These are phyloP conservation scores for Zhuqinia jingwanae DNA, from an alignment of 2,888 invertebrate genomes.

Conservation along the genomic window DNA sequence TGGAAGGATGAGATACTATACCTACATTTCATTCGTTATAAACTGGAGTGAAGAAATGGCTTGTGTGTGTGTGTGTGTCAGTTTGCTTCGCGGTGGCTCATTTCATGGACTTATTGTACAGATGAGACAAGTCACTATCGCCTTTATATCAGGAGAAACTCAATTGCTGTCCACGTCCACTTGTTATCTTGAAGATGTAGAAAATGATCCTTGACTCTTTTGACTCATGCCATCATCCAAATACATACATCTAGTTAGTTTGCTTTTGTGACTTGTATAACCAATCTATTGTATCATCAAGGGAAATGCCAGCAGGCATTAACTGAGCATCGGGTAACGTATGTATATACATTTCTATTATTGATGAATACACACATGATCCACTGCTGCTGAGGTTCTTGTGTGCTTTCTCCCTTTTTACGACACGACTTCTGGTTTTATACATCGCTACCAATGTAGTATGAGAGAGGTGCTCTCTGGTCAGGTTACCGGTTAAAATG, in stretches of 20 bases:
- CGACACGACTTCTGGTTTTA: background rate
- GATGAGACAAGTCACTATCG: slow-evolving; percentile 30
- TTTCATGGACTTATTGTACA: background rate
- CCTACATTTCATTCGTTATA: background rate
- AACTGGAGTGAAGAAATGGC: background rate
- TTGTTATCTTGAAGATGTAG: slow-evolving; percentile 50
- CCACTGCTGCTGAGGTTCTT: slow-evolving; percentile 18
- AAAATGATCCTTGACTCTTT: slow-evolving; percentile 71
- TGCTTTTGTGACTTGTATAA: slow-evolving; percentile 51
- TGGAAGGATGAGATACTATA: background rate
- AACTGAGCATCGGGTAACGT: background rate
- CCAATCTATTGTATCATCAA: slow-evolving; percentile 63
- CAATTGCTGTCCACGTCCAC: slow-evolving; percentile 54
- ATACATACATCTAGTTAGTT: slow-evolving; percentile 25
- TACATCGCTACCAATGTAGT: too few relatives aligned
- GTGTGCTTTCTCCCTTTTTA: slow-evolving; percentile 17
- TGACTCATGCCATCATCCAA: slow-evolving; percentile 55
- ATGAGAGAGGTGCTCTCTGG: too few relatives aligned
- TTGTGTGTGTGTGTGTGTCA: background rate
- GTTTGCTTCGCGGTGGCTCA: background rate
- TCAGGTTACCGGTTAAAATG: slow-evolving; percentile 30
- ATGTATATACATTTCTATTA: slow-evolving; percentile 6
- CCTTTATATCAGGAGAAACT: slow-evolving; percentile 25
- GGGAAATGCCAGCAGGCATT: slow-evolving; percentile 65
- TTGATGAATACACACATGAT: slow-evolving; percentile 19